These are phyloP conservation scores for Cydia splendana DNA, from an alignment of 1,140 invertebrate genomes.

Conservation along the genomic window DNA sequence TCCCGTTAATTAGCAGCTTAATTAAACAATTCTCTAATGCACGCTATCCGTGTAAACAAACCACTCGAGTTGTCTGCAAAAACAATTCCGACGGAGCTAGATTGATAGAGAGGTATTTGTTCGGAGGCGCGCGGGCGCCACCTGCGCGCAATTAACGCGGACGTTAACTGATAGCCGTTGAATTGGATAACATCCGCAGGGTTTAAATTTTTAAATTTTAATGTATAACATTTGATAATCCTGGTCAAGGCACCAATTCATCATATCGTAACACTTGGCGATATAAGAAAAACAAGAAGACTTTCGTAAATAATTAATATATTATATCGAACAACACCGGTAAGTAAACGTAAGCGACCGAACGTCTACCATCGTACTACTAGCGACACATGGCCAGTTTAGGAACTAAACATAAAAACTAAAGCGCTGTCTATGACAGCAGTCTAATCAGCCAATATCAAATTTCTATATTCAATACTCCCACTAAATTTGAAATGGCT, in stretches of 20 bases:
- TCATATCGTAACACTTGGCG: neutral
- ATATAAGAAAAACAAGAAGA: too few relatives aligned
- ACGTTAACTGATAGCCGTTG: conserved; percentile 18
- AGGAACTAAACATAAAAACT: too few relatives aligned
- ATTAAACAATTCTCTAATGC: conserved; percentile 6
- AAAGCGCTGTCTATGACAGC: too few relatives aligned
- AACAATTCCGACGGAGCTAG: conserved; percentile 27
- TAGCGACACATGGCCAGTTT: too few relatives aligned
- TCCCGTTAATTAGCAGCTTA: neutral
- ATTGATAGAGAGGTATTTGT: conserved; percentile 32
- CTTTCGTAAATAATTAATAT: too few relatives aligned
- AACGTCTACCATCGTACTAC: too few relatives aligned
- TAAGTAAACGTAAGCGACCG: too few relatives aligned
- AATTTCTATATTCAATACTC: too few relatives aligned
- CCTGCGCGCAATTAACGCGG: conserved; percentile 27
- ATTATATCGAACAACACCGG: too few relatives aligned
- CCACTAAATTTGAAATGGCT: too few relatives aligned
- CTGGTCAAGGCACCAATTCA: neutral
- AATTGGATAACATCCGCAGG: conserved; percentile 16
- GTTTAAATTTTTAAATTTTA: conserved; percentile 18
- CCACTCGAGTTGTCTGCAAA: conserved; percentile 24
- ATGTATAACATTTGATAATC: conserved; percentile 3
- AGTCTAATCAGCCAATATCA: too few relatives aligned
- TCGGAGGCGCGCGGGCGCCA: conserved; percentile 11
- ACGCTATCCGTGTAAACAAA: conserved; percentile 17